phyloP scores from a whole-genome alignment of 2,888 invertebrate genomes.

The Eupeodes latifasciatus region DNA sequence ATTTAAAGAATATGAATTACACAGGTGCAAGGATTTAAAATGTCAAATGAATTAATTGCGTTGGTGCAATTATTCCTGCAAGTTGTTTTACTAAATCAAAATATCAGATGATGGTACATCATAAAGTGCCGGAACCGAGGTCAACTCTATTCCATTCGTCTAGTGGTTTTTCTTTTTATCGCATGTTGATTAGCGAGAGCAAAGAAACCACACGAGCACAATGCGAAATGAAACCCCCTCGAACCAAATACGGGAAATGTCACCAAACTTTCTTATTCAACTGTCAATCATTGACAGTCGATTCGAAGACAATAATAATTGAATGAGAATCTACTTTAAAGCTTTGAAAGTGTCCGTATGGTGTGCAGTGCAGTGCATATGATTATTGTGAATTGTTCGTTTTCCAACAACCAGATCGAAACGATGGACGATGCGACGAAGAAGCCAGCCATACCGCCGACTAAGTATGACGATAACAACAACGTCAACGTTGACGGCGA shows the following conservation, averaged over 20 bases:
- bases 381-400: constrained; percentile 61
- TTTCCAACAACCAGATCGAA: constrained; percentile 22
- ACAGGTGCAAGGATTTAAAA: constrained; percentile 47
- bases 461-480: not conserved
- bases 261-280: constrained; percentile 75
- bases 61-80: constrained; percentile 51
- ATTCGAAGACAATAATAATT: constrained; percentile 75
- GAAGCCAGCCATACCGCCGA: constrained; percentile 36
- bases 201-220: constrained; percentile 14
- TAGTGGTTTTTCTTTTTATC: constrained; percentile 36
- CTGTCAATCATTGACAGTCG: constrained; percentile 75
- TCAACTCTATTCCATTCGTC: constrained; percentile 7
- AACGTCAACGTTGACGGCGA: not conserved
- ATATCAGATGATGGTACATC: constrained; percentile 65
- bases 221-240: constrained; percentile 38
- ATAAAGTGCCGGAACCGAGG: constrained; percentile 69
- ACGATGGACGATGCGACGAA: constrained; percentile 14
- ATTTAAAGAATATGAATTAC: constrained; percentile 20
- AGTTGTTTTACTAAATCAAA: constrained; percentile 57
- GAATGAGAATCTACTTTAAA: constrained; percentile 69
- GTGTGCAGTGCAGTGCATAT: constrained; percentile 62
- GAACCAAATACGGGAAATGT: constrained; percentile 74
- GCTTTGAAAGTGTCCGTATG: constrained; percentile 60
- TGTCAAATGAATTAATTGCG: constrained; percentile 71
- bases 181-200: constrained; percentile 35